A percentile compares a stretch with the other conserved stretches of the same genome.
These are phyloP conservation scores for Raja brachyura DNA, from an alignment of 2,113 vertebrate species.

Conservation along the genomic window DNA sequence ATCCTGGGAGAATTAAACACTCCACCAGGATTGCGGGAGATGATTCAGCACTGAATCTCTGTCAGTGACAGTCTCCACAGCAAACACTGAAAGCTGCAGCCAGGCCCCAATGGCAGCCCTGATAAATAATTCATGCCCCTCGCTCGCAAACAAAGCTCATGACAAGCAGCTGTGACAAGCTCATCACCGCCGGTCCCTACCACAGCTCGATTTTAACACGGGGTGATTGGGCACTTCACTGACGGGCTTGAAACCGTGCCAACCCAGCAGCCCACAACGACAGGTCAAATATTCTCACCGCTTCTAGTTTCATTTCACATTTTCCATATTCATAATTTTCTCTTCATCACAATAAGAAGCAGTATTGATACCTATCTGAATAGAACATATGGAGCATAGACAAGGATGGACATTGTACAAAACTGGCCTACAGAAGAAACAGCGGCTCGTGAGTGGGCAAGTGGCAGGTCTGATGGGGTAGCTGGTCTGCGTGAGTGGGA, in stretches of 20 bases:
- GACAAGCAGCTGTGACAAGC: background rate
- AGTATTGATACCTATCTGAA: background rate
- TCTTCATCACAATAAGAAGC: too few relatives aligned
- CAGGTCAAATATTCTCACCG: background rate
- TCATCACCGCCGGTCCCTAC: background rate
- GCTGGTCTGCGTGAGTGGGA: background rate
- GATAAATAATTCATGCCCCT: slow-evolving; percentile 36
- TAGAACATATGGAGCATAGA: too few relatives aligned
- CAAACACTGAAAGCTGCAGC: background rate
- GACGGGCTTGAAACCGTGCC: background rate
- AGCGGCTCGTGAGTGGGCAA: background rate
- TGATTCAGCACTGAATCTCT: background rate
- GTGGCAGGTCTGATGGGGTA: background rate
- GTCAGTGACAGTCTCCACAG: background rate
- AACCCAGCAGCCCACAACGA: background rate
- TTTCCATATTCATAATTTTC: background rate
- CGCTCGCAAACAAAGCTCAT: slow-evolving; percentile 7
- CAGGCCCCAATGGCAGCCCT: background rate
- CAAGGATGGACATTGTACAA: too few relatives aligned
- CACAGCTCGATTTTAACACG: background rate
- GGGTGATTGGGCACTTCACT: background rate
- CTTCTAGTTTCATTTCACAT: background rate
- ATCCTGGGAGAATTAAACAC: background rate
- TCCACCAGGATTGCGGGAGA: background rate
- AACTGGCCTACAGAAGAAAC: too few relatives aligned